These are phyloP conservation scores for Daboia siamensis DNA, from an alignment of 2,113 vertebrate genomes.

Conservation along the genomic window DNA sequence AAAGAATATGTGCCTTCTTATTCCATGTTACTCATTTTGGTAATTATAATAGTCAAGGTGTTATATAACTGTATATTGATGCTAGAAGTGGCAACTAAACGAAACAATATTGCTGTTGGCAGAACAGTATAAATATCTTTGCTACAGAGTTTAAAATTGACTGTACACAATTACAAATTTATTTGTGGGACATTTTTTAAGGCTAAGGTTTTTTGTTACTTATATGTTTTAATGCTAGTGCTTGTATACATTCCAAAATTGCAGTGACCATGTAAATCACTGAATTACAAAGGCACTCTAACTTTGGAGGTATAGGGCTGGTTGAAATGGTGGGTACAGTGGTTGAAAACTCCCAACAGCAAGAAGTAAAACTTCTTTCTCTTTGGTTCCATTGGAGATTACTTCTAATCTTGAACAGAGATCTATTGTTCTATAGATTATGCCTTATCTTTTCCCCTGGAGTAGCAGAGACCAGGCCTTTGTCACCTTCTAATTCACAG, in stretches of 20 bases:
- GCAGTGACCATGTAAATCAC: neutral
- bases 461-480: neutral
- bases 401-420: neutral
- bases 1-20: neutral
- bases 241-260: neutral
- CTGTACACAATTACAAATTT: neutral
- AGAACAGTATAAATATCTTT: neutral
- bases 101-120: neutral
- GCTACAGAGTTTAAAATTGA: neutral
- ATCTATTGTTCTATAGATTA: neutral
- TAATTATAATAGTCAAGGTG: neutral
- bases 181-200: neutral
- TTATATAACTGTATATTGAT: neutral
- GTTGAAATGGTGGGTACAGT: neutral
- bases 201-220: neutral
- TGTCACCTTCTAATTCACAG: neutral
- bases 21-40: neutral
- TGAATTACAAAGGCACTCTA: neutral
- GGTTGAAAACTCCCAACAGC: neutral
- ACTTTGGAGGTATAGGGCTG: neutral
- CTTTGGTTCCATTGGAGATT: neutral
- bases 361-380: neutral
- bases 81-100: neutral
- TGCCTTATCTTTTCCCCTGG: neutral
- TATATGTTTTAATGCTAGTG: neutral